phyloP scores from a whole-genome alignment of 2,113 vertebrate species.

The Coptodon bakossiorum region DNA sequence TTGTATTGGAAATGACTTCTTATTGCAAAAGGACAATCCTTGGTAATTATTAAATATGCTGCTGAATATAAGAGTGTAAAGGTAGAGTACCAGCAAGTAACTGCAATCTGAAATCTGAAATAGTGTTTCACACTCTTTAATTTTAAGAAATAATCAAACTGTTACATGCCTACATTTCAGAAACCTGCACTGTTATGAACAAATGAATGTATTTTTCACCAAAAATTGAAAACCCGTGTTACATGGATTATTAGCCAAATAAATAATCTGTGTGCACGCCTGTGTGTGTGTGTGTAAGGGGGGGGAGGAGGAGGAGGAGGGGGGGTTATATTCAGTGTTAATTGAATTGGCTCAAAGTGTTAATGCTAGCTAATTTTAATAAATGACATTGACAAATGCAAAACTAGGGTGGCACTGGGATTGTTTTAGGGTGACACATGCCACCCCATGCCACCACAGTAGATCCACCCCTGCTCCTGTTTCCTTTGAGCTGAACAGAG shows the following conservation, averaged over 20 bases:
- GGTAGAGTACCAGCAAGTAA: background rate
- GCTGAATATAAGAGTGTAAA: background rate
- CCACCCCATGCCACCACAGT: background rate
- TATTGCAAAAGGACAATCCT: background rate
- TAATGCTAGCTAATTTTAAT: background rate
- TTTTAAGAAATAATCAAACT: background rate
- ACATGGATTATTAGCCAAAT: background rate
- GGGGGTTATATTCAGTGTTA: background rate
- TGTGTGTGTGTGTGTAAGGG: too few species aligned
- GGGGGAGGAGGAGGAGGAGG: accelerated
- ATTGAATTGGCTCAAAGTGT: background rate
- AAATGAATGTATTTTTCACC: background rate
- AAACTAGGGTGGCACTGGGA: background rate
- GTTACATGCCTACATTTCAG: background rate
- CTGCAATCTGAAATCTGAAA: background rate
- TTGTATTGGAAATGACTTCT: background rate
- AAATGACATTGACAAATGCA: background rate
- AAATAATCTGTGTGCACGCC: background rate
- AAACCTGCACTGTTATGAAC: background rate
- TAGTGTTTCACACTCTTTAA: background rate
- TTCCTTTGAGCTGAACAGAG: background rate
- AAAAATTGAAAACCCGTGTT: background rate
- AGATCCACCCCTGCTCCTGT: background rate
- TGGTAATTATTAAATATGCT: background rate
- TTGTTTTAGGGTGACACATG: background rate